These are phyloP conservation scores for Crotalus tigris DNA, from an alignment of 2,113 vertebrate genomes.

Conservation along the genomic window DNA sequence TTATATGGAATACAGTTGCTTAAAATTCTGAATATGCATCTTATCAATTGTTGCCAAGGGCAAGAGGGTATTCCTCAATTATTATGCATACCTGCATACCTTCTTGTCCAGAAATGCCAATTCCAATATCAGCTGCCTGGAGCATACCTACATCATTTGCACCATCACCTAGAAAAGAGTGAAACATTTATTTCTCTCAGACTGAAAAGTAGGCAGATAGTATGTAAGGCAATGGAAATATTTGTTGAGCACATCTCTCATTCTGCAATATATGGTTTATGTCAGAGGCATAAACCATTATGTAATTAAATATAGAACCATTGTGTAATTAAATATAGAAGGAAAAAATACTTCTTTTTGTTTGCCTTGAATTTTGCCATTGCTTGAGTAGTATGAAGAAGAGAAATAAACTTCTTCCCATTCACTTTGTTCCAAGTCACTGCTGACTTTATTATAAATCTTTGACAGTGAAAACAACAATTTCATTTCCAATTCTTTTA, in stretches of 20 bases:
- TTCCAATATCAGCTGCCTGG: slow-evolving; percentile 89
- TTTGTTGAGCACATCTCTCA: background rate
- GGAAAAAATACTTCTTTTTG: background rate
- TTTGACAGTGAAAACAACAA: background rate
- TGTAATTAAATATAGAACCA: background rate
- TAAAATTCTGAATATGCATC: background rate
- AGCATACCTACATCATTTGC: slow-evolving; percentile 98
- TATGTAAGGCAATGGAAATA: background rate
- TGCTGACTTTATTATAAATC: background rate
- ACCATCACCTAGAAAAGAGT: slow-evolving; percentile 82
- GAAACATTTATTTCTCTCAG: background rate
- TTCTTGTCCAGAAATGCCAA: slow-evolving; percentile 94
- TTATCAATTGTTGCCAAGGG: background rate
- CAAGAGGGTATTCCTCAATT: background rate
- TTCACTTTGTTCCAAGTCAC: background rate
- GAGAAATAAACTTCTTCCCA: background rate
- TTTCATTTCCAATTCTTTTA: background rate
- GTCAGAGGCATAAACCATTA: background rate
- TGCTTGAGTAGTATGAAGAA: background rate
- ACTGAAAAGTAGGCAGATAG: background rate
- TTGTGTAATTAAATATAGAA: background rate
- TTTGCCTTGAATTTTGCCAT: background rate
- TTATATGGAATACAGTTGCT: background rate
- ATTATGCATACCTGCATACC: slow-evolving; percentile 87
- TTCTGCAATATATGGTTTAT: background rate